Evolutionary conservation across 2,888 invertebrate genomes (phyloP), one percentile per base, ranked within the genome.

Genomic region (Stenoptilia bipunctidactyla): DNA sequence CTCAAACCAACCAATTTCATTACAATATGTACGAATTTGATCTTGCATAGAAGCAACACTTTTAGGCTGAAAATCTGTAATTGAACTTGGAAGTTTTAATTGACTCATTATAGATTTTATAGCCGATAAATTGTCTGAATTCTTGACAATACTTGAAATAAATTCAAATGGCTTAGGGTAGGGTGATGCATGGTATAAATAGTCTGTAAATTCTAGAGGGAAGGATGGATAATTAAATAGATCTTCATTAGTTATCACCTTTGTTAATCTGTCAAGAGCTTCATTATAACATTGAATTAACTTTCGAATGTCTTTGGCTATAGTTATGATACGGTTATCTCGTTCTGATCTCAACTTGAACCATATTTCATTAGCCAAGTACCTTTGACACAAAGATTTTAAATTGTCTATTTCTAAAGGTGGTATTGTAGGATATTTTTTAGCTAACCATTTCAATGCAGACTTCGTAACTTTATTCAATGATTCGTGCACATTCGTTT

Each of bases 111-210:
- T 68, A 25, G 66, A 58, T 47, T 80, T 82, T 5, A 92, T 64
- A 25, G 73, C 65, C 1, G 60, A 60, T 14, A 85, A 74, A 47
- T 88, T 86, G 38, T 82, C 67, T 25, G 67, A 52, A 46, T 66
- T 75, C 49, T 86, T 89, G 72, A 88, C 90, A 53, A 84, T 85
- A 13, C 70, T 66, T 0, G 90, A 86, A 48, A 92, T 90, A 61
- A 90, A 88, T 60, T 90, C 90, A 51, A 88, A 87, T 25, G 86
- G 85, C 47, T 89, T 87, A 0, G 92, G 90, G 51, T 86, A 85
- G 34, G 83, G 77, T 1, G 82, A 72, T 12, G 70, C 54, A 37
- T 60, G 52, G 46, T 85, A 70, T 40, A 88, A 63, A 66, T 85
- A 88, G 30, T 69, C 58, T 42, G 82, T 84, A 42, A 93, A 86